Percentiles rank a stretch among this genome's conserved stretches.
Conservation (phyloP, 2,888 invertebrate species). For the Cataglyphis livida region DNA sequence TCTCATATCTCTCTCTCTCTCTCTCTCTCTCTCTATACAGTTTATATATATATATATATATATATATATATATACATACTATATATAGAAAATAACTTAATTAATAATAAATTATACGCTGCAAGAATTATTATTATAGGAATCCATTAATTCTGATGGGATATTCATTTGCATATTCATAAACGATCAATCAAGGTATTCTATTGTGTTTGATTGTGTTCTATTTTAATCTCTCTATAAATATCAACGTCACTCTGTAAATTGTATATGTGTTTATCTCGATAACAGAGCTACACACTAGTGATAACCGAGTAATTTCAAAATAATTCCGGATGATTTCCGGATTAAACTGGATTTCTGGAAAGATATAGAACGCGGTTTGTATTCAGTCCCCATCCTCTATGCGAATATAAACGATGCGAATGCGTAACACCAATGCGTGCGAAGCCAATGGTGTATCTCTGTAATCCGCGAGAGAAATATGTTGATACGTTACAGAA, state of each 20-base stretch:
- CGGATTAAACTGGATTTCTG: conserved; percentile 30
- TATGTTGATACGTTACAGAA: conserved; percentile 26
- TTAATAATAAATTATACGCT: conserved; percentile 16
- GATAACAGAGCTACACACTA: conserved; percentile 5
- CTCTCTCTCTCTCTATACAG: not conserved
- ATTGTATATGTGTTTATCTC: not conserved
- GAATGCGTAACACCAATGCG: not conserved
- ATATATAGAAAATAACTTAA: not conserved
- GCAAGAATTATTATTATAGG: not conserved
- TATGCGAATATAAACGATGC: conserved; percentile 14
- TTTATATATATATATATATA: too few species aligned
- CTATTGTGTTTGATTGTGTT: not conserved
- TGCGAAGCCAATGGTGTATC: conserved; percentile 6
- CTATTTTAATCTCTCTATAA: not conserved
- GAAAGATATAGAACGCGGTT: conserved; percentile 21
- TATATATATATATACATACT: not conserved
- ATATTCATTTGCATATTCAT: conserved; percentile 20
- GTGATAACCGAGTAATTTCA: conserved; percentile 6
- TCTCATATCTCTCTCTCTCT: not conserved
- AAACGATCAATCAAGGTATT: conserved; percentile 20
- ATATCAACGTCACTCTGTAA: conserved; percentile 13
- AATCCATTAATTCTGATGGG: conserved; percentile 25
- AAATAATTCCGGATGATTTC: conserved; percentile 25
- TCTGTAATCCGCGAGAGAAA: conserved; percentile 44
- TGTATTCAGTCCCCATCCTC: conserved; percentile 11